A percentile compares a stretch with the other conserved stretches of the same genome.
Evolutionary conservation across 2,797 vertebrate species (phyloP).

Genomic region (Acanthurus tractus): DNA sequence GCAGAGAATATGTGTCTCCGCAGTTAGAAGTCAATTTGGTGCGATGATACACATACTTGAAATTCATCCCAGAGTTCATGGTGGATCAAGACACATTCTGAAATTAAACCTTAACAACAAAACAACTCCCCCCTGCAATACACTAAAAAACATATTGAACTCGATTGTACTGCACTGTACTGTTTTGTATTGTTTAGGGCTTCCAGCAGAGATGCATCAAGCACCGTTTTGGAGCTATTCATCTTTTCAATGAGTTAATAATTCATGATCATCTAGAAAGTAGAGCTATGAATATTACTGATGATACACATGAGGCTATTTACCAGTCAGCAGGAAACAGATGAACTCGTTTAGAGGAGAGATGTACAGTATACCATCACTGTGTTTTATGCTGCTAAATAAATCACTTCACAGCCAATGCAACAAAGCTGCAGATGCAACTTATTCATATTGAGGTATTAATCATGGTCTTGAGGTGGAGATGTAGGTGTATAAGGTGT

Average conservation of each 20-base stretch:
- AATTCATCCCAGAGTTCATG: slow-evolving; percentile 70
- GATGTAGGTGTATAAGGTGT: slow-evolving; percentile 12
- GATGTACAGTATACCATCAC: slow-evolving; percentile 69
- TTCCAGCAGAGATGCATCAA: slow-evolving; percentile 74
- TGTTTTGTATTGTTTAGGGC: slow-evolving; percentile 57
- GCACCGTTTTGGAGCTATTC: slow-evolving; percentile 75
- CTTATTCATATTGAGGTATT: slow-evolving; percentile 45
- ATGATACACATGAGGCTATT: slow-evolving; percentile 85
- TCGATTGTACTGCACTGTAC: slow-evolving; percentile 34
- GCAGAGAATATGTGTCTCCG: slow-evolving; percentile 45
- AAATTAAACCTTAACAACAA: slow-evolving; percentile 63
- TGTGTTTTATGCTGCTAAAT: slow-evolving; percentile 69
- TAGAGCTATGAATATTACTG: slow-evolving; percentile 83
- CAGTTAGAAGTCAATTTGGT: slow-evolving; percentile 61
- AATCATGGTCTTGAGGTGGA: slow-evolving; percentile 28
- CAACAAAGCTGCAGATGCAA: slow-evolving; percentile 54
- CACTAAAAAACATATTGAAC: slow-evolving; percentile 35
- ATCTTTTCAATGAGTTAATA: slow-evolving; percentile 81
- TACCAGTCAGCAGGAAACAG: slow-evolving; percentile 81
- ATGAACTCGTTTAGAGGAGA: slow-evolving; percentile 76
- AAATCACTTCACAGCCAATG: slow-evolving; percentile 64
- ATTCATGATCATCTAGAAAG: slow-evolving; percentile 83
- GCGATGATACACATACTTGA: slow-evolving; percentile 60
- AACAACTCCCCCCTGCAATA: slow-evolving; percentile 40
- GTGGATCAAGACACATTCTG: slow-evolving; percentile 58